Evolutionary conservation across 2,797 vertebrate genomes (phyloP).

Genomic region (Scarus forsteni): DNA sequence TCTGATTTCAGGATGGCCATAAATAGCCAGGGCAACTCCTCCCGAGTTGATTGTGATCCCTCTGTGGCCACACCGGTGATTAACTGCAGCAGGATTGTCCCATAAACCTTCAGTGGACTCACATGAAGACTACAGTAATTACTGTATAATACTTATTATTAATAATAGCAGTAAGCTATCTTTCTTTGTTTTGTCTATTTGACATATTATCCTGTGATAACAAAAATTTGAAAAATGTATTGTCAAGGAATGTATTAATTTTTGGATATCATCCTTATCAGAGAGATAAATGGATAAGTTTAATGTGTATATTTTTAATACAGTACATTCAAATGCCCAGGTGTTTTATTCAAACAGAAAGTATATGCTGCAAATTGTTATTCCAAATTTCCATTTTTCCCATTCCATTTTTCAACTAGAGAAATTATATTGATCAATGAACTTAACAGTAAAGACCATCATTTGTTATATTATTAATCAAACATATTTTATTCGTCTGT

Average conservation of each 20-base stretch:
- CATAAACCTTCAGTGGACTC: slow-evolving; percentile 82
- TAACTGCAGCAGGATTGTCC: slow-evolving; percentile 71
- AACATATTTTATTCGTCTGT: too few species aligned
- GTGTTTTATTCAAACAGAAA: too few species aligned
- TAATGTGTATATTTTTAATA: neutral
- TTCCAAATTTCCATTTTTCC: too few species aligned
- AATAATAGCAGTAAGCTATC: slow-evolving; percentile 50
- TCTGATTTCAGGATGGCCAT: slow-evolving; percentile 65
- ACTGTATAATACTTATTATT: slow-evolving; percentile 82
- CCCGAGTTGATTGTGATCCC: slow-evolving; percentile 73
- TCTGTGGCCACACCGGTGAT: slow-evolving; percentile 80
- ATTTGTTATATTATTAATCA: too few species aligned
- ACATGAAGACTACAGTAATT: slow-evolving; percentile 78
- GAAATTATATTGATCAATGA: too few species aligned
- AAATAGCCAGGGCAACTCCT: slow-evolving; percentile 72
- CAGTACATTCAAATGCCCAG: too few species aligned
- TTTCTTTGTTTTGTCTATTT: slow-evolving; percentile 11
- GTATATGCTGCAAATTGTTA: too few species aligned
- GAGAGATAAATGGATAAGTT: neutral
- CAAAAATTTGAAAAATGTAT: too few species aligned
- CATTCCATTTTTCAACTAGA: too few species aligned
- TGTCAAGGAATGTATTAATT: neutral
- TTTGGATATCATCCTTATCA: neutral
- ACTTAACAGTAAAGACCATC: too few species aligned
- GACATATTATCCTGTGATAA: neutral